phyloP scores from a whole-genome alignment of 2,113 vertebrate genomes.

The Prietella phreatophila region DNA sequence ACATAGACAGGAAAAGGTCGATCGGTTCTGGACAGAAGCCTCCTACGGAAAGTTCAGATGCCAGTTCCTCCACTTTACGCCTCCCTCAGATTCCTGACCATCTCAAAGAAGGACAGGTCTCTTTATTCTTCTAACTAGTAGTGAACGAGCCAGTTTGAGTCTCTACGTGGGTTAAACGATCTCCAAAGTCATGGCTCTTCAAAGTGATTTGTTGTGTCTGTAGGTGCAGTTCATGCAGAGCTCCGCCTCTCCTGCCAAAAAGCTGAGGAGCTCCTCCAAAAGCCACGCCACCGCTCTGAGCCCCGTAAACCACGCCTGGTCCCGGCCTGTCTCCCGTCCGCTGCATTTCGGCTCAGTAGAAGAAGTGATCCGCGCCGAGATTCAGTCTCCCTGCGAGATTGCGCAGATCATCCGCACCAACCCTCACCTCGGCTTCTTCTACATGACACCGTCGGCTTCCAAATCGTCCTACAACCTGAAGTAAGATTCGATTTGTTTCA shows the following conservation, averaged over 20 bases:
- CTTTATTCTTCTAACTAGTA: conserved; percentile 28
- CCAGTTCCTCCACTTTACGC: conserved; percentile 30
- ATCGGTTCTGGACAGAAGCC: conserved; percentile 55
- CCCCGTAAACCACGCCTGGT: conserved; percentile 47
- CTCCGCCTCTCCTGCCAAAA: conserved; percentile 60
- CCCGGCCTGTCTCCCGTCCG: conserved; percentile 22
- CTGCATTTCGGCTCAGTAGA: conserved; percentile 62
- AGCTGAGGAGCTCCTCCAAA: conserved; percentile 46
- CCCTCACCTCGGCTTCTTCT: conserved; percentile 75
- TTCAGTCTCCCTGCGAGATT: conserved; percentile 70
- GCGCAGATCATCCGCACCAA: conserved; percentile 70
- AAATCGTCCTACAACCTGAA: conserved; percentile 74
- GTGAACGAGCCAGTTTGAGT: background rate
- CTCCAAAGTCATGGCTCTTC: too few relatives aligned
- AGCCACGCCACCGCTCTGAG: conserved; percentile 46
- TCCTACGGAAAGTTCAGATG: conserved; percentile 33
- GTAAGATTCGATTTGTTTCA: conserved; percentile 56
- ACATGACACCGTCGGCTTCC: conserved; percentile 69
- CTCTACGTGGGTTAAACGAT: background rate
- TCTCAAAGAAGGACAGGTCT: conserved; percentile 69
- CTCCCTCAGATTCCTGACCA: conserved; percentile 58
- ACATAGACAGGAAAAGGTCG: conserved; percentile 61
- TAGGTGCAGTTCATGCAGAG: conserved; percentile 45
- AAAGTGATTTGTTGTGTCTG: background rate
- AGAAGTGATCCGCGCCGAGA: conserved; percentile 70